Evolutionary conservation across 2,888 invertebrate species (phyloP), one percentile per base, ranked within the genome.

Genomic region (Eupithecia pulchellata): DNA sequence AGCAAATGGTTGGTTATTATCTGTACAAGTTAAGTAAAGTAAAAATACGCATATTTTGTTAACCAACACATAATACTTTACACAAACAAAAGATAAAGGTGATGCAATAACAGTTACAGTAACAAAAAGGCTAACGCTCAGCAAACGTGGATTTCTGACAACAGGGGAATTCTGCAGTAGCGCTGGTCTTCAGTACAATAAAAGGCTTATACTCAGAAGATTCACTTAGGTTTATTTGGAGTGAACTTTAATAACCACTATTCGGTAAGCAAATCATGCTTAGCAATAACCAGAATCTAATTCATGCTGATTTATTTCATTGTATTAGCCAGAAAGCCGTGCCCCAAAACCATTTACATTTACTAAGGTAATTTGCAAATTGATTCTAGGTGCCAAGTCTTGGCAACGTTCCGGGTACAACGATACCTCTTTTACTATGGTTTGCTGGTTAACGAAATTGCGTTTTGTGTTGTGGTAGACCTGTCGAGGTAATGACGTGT

Each of bases 341-440:
- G 64, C 55, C 65, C 64, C 39, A 70, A 62, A n/a, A 66, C 65
- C 66, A 63, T 66, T 72, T 71, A 75, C 75, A 74, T 75, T 74
- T 74, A 73, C 73, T 70, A 64, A 74, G 73, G 82, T 84, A 84
- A 84, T 84, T 84, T 83, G 82, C 82, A 84, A 84, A 84, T 84
- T 84, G 84, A 84, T 84, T 84, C 80, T 81, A 72, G 75, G 75
- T 78, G 77, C 78, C 77, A 74, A 77, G 76, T 80, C 78, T 83
- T 83, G 83, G 82, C 84, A 84, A 61, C 77, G 80, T 76, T 79
- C 76, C 78, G 78, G 68, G 30, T 29, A 25, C 55, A 52, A 17
- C 58, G 36, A 60, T 67, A 67, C 69, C 63, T 65, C 68, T 39
- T 25, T 25, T 57, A 61, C n/a, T 67, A 67, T 34, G 52, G 61